phyloP scores from a whole-genome alignment of 1,140 invertebrate genomes.

The Meloidogyne hapla region DNA sequence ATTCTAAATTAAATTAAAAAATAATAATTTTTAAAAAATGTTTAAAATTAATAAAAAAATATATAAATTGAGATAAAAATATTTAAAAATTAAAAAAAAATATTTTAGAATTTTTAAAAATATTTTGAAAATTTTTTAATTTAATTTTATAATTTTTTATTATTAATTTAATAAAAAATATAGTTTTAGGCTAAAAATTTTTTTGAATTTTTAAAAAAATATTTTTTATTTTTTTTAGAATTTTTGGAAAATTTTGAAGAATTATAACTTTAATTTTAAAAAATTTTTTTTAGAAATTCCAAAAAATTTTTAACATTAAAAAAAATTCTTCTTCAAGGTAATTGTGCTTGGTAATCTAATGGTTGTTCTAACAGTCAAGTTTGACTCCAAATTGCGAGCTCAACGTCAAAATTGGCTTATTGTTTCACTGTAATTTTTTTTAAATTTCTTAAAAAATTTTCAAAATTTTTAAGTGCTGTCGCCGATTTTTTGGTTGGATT shows the following conservation, averaged over 20 bases:
- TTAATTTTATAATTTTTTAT: no score
- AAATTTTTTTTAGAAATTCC: not conserved
- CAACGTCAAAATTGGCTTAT: slow-evolving; percentile 71
- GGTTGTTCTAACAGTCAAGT: slow-evolving; percentile 61
- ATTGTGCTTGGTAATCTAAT: slow-evolving; percentile 60
- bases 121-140: slow-evolving; percentile 9
- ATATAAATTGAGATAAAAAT: no score
- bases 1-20: no score
- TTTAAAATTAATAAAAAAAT: no score
- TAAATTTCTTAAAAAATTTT: not conserved
- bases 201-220: not conserved
- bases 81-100: slow-evolving; percentile 5
- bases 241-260: no score
- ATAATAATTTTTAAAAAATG: no score
- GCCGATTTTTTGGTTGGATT: slow-evolving; percentile 72
- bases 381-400: slow-evolving; percentile 57
- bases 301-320: not conserved
- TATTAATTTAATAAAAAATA: slow-evolving; percentile 15
- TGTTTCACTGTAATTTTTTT: slow-evolving; percentile 66
- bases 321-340: slow-evolving; percentile 39
- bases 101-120: slow-evolving; percentile 11
- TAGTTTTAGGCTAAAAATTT: not conserved
- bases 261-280: no score
- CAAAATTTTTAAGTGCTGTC: slow-evolving; percentile 65
- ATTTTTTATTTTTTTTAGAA: not conserved